These are phyloP conservation scores for Drosophila neocordata DNA, from an alignment of 1,140 invertebrate genomes.

Conservation along the genomic window DNA sequence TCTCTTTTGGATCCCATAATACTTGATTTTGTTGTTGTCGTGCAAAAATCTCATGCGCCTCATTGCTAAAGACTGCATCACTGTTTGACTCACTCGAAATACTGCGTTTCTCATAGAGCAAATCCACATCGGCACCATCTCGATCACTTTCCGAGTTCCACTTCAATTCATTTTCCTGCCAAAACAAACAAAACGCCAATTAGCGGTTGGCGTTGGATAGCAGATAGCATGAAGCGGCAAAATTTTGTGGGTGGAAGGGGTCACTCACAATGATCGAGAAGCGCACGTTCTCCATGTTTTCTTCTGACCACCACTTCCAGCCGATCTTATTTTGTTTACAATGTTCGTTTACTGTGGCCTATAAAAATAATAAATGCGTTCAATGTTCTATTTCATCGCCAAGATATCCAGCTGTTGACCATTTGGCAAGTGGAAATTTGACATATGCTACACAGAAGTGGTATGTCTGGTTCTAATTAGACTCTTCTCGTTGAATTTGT, in stretches of 20 bases:
- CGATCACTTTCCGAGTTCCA: conserved; percentile 75
- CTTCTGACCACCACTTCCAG: conserved; percentile 46
- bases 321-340: conserved; percentile 51
- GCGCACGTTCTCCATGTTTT: conserved; percentile 75
- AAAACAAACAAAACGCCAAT: conserved; percentile 46
- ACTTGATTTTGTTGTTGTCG: conserved; percentile 77
- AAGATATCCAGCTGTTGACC: conserved; percentile 42
- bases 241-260: neutral
- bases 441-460: conserved; percentile 30
- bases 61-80: conserved; percentile 76
- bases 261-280: conserved; percentile 82
- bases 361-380: conserved; percentile 56
- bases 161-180: conserved; percentile 80
- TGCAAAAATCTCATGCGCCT: conserved; percentile 74
- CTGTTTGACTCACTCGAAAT: conserved; percentile 84
- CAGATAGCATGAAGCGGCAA: neutral
- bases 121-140: conserved; percentile 53
- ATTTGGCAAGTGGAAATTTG: conserved; percentile 38
- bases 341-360: conserved; percentile 32
- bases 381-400: conserved; percentile 25
- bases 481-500: conserved; percentile 27
- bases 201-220: conserved; percentile 3
- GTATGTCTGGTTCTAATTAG: conserved; percentile 38
- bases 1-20: conserved; percentile 82
- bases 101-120: conserved; percentile 79